Evolutionary conservation across 2,113 vertebrate species (phyloP), one percentile per base, ranked within the genome.

Genomic region (Synchiropus splendidus): DNA sequence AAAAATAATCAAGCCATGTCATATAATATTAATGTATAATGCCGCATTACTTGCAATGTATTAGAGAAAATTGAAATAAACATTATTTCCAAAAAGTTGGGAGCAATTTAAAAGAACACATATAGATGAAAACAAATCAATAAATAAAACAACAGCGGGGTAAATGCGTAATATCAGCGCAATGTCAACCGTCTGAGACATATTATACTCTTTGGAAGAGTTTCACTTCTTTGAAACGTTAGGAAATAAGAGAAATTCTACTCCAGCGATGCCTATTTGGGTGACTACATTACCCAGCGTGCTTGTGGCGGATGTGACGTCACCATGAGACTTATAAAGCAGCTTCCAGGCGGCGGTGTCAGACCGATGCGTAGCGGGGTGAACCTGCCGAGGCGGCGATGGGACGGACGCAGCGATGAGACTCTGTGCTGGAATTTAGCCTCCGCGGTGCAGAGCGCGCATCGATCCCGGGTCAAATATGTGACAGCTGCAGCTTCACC

Each of bases 231-330:
- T 36, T 2, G 8, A 27, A 27, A 5, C 8, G 21, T 27, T 27
- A 5, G 21, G 4, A 5, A 27, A 27, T 2, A 36, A 36, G n/a
- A 36, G 5, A 2, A 2, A 35, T 12, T 13, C 13, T 9, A 9
- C 13, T 5, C 9, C 9, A 16, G 10, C 14, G 12, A 5, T n/a
- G 2, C 9, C 6, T 18, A 8, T n/a, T n/a, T n/a, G n/a, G n/a
- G 3, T 10, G 43, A 54, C 90, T 91, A 87, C 87, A 87, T 75
- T 86, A 83, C 89, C 92, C 92, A 89, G 78, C 79, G 83, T 82
- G 32, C 88, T 42, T 2, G 30, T 0, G 0, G 54, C 82, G 91
- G 91, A 90, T 89, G 87, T 89, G 87, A 84, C 88, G 85, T 77
- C 58, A 48, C 64, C 15, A 42, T 50, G 61, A 53, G 17, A 70